phyloP scores from a whole-genome alignment of 2,113 vertebrate species.

The Tiliqua scincoides region DNA sequence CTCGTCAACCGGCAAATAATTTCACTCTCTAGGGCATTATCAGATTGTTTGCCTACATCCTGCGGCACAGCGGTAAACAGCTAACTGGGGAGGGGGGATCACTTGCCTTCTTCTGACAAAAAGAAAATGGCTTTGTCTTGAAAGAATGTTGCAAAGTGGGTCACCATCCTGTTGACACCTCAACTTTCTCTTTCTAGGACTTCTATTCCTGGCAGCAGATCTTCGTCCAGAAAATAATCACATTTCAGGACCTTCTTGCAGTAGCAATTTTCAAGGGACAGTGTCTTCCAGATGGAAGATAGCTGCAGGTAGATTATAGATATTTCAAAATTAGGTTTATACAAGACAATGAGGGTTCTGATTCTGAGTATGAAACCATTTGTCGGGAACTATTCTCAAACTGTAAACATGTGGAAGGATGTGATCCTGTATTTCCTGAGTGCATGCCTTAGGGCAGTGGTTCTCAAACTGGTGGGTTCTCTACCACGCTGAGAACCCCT shows the following conservation, averaged over 20 bases:
- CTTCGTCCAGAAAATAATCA: not conserved
- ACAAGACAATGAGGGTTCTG: not conserved
- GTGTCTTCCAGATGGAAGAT: not conserved
- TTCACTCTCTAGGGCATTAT: not conserved
- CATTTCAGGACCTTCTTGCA: not conserved
- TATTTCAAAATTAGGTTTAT: no score
- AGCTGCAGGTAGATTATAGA: not conserved
- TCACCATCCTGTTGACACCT: not conserved
- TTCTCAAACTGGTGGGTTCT: no score
- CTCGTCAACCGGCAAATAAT: constrained; percentile 9
- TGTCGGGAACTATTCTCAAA: not conserved
- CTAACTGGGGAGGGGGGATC: not conserved
- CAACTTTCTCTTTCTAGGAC: not conserved
- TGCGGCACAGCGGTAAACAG: not conserved
- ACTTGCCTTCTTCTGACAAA: not conserved
- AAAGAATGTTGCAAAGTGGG: not conserved
- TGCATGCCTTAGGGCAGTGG: no score
- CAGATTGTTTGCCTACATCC: not conserved
- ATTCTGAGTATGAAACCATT: not conserved
- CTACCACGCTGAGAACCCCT: no score
- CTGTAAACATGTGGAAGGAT: not conserved
- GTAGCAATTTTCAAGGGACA: not conserved
- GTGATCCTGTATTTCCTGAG: not conserved
- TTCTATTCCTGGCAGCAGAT: not conserved
- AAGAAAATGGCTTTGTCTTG: not conserved